Evolutionary conservation across 1,140 invertebrate species (phyloP).

Genomic region (Drosophila obscura): DNA sequence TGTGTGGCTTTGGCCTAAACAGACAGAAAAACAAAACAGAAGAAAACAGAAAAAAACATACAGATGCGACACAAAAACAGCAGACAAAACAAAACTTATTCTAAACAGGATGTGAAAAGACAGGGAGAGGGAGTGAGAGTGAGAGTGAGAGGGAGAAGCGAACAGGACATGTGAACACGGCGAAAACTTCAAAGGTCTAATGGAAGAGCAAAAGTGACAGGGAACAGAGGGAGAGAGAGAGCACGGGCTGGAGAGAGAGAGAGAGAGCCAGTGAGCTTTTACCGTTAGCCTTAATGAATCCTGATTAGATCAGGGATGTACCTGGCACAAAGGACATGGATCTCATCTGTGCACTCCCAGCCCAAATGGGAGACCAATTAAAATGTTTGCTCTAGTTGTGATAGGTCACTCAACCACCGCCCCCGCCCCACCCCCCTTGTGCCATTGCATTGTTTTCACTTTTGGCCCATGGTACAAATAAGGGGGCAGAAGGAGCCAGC

Average conservation of each 20-base stretch:
- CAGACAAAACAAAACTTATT: conserved; percentile 53
- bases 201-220: not conserved
- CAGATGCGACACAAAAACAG: not conserved
- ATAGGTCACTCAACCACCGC: conserved; percentile 49
- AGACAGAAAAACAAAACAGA: conserved; percentile 8
- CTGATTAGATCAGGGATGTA: conserved; percentile 65
- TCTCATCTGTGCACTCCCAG: not conserved
- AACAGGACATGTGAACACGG: conserved; percentile 47
- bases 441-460: conserved; percentile 64
- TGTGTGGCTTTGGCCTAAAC: conserved; percentile 70
- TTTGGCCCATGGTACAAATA: conserved; percentile 16
- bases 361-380: conserved; percentile 55
- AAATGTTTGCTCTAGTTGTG: conserved; percentile 75
- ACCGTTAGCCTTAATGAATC: conserved; percentile 67
- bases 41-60: conserved; percentile 15
- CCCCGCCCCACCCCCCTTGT: conserved; percentile 5
- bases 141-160: too few relatives aligned
- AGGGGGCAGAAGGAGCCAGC: too few relatives aligned
- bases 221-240: not conserved
- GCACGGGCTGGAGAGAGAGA: conserved; percentile 3
- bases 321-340: conserved; percentile 15
- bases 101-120: conserved; percentile 67
- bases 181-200: conserved; percentile 58
- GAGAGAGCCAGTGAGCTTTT: conserved; percentile 46
- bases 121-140: too few relatives aligned